phyloP scores from a whole-genome alignment of 1,140 invertebrate species.

The Cherax destructor region DNA sequence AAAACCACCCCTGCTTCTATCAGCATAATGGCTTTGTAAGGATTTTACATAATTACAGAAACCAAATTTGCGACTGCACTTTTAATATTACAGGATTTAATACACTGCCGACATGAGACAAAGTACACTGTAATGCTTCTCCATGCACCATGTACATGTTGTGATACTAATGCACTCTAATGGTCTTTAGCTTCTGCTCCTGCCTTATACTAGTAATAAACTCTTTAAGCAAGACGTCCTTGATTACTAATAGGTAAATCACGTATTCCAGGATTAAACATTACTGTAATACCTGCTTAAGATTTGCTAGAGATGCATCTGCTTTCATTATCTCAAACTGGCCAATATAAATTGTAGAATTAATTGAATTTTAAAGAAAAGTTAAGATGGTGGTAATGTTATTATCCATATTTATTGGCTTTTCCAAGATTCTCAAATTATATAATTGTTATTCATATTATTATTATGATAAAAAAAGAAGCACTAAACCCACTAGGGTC shows the following conservation, averaged over 20 bases:
- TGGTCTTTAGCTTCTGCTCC: constrained; percentile 6
- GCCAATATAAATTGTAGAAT: not conserved
- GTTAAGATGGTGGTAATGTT: not conserved
- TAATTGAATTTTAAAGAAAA: not conserved
- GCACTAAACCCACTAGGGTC: too few species aligned
- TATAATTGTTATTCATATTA: too few species aligned
- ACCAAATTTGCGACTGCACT: not conserved
- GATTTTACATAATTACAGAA: not conserved
- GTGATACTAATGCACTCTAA: not conserved
- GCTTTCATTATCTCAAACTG: not conserved
- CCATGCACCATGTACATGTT: not conserved
- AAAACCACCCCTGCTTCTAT: not conserved
- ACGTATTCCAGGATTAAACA: not conserved
- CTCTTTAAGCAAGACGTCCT: not conserved
- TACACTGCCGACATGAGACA: not conserved
- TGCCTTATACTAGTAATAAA: constrained; percentile 3
- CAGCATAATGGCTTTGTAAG: not conserved
- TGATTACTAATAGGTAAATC: not conserved
- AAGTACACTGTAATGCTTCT: not conserved
- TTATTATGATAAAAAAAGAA: too few species aligned
- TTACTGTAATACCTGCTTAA: not conserved
- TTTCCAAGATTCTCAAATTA: not conserved
- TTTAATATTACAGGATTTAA: not conserved
- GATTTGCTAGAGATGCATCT: not conserved
- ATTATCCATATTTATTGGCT: not conserved